Percentiles rank a stretch among this genome's conserved stretches.
Evolutionary conservation across 1,140 invertebrate genomes (phyloP).

Genomic region (Dendrolimus punctatus): DNA sequence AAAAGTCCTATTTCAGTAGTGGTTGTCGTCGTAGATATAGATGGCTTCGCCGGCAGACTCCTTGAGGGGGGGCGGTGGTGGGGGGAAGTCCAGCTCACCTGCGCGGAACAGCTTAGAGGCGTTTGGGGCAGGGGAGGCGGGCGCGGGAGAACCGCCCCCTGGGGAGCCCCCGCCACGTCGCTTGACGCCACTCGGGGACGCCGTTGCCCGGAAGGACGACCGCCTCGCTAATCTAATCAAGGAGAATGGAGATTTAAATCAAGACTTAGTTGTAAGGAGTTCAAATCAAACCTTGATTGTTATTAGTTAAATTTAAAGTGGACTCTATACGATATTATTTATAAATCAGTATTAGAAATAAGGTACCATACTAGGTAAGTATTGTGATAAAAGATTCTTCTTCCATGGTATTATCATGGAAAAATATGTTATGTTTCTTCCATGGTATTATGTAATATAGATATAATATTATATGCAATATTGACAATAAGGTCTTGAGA

Average conservation of each 20-base stretch:
- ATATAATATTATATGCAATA: too few species aligned
- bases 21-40: conserved; percentile 63
- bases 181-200: conserved; percentile 53
- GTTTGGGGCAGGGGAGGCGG: conserved; percentile 69
- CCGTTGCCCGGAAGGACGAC: conserved; percentile 68
- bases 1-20: conserved; percentile 36
- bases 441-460: too few species aligned
- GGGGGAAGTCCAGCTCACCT: conserved; percentile 73
- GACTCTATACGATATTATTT: too few species aligned
- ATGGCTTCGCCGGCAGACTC: conserved; percentile 79
- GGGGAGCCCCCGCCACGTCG: conserved; percentile 56
- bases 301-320: too few species aligned
- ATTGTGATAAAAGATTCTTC: too few species aligned
- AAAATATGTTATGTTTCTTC: too few species aligned
- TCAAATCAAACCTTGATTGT: too few species aligned
- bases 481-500: too few species aligned
- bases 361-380: too few species aligned
- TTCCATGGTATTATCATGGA: too few species aligned
- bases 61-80: conserved; percentile 72
- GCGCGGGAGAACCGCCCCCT: conserved; percentile 69
- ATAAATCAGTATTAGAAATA: not conserved
- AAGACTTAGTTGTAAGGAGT: too few species aligned
- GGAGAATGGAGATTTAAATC: not conserved
- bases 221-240: conserved; percentile 69
- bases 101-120: conserved; percentile 62